Conservation (phyloP, 2,113 vertebrate species). For the Shinisaurus crocodilurus region DNA sequence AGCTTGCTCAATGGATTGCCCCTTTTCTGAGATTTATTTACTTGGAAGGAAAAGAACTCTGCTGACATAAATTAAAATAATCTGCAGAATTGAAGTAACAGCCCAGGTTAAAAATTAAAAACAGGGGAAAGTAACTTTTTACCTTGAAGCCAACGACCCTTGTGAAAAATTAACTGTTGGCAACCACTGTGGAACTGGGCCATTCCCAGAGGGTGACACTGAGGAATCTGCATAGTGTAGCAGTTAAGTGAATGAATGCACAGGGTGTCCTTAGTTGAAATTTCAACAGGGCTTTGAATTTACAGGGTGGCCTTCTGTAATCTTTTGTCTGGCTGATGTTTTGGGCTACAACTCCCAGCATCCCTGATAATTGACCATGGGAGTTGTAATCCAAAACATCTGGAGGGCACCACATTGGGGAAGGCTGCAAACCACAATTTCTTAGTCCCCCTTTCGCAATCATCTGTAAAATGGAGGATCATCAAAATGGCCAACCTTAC, state of each 20-base stretch:
- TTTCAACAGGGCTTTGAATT: too few species aligned
- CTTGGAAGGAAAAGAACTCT: slow-evolving; percentile 12
- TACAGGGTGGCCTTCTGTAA: background rate
- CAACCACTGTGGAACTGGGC: background rate
- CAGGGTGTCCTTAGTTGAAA: too few species aligned
- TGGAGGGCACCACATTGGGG: background rate
- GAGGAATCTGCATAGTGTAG: background rate
- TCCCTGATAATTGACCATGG: background rate
- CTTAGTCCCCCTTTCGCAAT: too few species aligned
- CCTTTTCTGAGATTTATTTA: background rate
- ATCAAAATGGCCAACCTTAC: background rate
- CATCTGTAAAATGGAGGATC: background rate
- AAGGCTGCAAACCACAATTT: background rate
- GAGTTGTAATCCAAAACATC: background rate
- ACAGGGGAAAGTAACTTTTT: slow-evolving; percentile 42
- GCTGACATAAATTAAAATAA: slow-evolving; percentile 41
- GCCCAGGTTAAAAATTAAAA: slow-evolving; percentile 67
- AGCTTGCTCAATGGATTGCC: background rate
- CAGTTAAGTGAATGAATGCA: too few species aligned
- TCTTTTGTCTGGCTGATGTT: background rate
- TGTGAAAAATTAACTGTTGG: slow-evolving; percentile 1
- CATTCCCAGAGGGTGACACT: background rate
- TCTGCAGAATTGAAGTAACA: slow-evolving; percentile 1
- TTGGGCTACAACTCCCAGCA: too few species aligned
- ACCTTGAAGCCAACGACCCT: slow-evolving; percentile 35